Conservation (phyloP, 2,888 invertebrate genomes). For the Pedicia rivosa region DNA sequence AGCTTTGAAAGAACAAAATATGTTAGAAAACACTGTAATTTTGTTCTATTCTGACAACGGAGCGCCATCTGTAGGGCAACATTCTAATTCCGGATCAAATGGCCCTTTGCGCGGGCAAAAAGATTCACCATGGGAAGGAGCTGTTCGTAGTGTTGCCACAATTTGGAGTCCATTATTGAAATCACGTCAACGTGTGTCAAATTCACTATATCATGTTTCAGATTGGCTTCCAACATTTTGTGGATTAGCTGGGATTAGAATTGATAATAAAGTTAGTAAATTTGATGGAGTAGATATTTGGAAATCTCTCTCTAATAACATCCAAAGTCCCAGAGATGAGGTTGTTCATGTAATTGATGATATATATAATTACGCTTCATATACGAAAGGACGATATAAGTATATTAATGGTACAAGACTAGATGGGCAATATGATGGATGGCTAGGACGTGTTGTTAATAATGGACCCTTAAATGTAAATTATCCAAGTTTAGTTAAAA, state of each 20-base stretch:
- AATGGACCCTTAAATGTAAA: slow-evolving; percentile 13
- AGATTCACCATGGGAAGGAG: slow-evolving; percentile 73
- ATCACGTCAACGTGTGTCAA: slow-evolving; percentile 37
- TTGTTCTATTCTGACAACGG: slow-evolving; percentile 83
- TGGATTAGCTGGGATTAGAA: slow-evolving; percentile 19
- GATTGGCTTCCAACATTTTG: slow-evolving; percentile 71
- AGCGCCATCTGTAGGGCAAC: slow-evolving; percentile 54
- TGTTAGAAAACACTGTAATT: slow-evolving; percentile 68
- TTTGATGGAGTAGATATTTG: slow-evolving; percentile 51
- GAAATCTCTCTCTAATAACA: slow-evolving; percentile 39
- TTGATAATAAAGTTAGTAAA: slow-evolving; percentile 9
- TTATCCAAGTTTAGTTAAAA: slow-evolving; percentile 15
- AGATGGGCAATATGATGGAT: slow-evolving; percentile 16
- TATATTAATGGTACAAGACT: slow-evolving; percentile 24
- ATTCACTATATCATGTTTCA: slow-evolving; percentile 55
- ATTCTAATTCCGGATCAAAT: slow-evolving; percentile 59
- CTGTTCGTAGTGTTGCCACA: slow-evolving; percentile 55
- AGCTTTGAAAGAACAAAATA: slow-evolving; percentile 44
- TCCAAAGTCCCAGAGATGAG: slow-evolving; percentile 35
- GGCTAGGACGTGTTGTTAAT: slow-evolving; percentile 16
- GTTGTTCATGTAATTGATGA: slow-evolving; percentile 59
- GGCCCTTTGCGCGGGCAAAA: slow-evolving; percentile 70
- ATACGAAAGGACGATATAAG: slow-evolving; percentile 20
- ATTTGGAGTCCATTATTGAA: slow-evolving; percentile 51
- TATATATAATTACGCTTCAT: slow-evolving; percentile 25